Base-by-base conservation (phyloP, 2,113 vertebrate genomes). In the Eudyptes chrysolophus region DNA sequence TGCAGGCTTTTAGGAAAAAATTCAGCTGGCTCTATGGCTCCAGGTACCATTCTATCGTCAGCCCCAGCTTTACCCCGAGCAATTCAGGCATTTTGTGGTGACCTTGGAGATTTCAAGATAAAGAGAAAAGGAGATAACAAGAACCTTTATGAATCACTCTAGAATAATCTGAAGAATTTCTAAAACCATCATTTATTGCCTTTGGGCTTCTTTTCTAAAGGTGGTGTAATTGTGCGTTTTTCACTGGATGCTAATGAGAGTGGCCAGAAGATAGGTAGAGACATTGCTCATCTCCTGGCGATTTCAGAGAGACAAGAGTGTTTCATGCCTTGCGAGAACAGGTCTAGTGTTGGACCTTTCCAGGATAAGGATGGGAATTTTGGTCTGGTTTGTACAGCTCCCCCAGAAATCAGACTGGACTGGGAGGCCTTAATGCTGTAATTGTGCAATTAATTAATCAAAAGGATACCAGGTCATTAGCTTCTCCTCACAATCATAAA, bases 131-230 rank as follows among this genome's bases (percentile, higher is more conserved):
- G 42, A 96, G 95, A 97, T 95, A 96, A 91, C 20, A 51, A 84
- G 72, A 88, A 71, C 64, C 92, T 97, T 94, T 97, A 76, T 96
- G 97, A 97, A 96, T 97, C 96, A 97, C 62, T 76, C 55, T 27
- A 25, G 52, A 87, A 89, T 52, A 68, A 96, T 96, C 61, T 65
- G 69, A 95, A 95, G 90, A 94, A 96, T 95, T 97, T 90, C 69
- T 94, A 84, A 95, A 94, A 16, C 90, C 86, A 60, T 75, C 52
- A 30, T 82, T 90, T 81, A 62, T 84, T 94, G 84, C 97, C 90
- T 89, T 80, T 79, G 79, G 94, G 92, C 66, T 95, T 46, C 49
- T 92, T 94, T 97, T 90, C 79, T 83, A 76, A 91, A 80, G 66
- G 48, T 64, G 77, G 66, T 93, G 34, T 78, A 82, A 79, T 61